phyloP scores from a whole-genome alignment of 2,113 vertebrate species.

The Tiliqua scincoides region DNA sequence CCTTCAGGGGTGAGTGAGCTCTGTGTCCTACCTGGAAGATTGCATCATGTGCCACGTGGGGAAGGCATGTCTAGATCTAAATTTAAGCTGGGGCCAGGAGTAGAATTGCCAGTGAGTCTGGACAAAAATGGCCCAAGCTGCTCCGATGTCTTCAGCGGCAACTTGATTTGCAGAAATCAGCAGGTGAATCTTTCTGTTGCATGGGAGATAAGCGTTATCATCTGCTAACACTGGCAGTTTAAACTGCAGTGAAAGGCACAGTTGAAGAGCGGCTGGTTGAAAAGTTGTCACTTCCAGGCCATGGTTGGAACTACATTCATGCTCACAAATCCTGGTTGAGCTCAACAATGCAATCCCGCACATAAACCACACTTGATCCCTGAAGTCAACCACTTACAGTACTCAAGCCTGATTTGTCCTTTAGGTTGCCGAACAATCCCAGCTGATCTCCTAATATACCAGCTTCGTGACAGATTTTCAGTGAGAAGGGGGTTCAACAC shows the following conservation, averaged over 20 bases:
- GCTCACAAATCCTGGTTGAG: neutral
- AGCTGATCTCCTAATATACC: neutral
- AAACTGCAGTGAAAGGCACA: neutral
- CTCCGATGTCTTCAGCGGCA: neutral
- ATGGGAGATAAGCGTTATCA: neutral
- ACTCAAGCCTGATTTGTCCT: neutral
- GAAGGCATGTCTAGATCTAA: neutral
- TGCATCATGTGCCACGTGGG: neutral
- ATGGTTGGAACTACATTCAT: neutral
- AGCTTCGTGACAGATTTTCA: too few species aligned
- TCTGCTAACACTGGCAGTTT: too few species aligned
- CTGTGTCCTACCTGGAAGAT: neutral
- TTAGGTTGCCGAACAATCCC: neutral
- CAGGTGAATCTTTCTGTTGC: neutral
- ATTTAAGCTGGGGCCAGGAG: neutral
- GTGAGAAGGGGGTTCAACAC: too few species aligned
- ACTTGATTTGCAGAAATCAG: neutral
- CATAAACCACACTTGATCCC: neutral
- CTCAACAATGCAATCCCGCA: neutral
- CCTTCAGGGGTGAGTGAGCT: neutral
- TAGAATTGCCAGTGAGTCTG: neutral
- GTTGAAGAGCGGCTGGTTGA: neutral
- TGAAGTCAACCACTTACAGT: neutral
- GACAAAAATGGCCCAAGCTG: neutral
- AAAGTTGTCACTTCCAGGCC: neutral